Conservation (phyloP, 2,888 invertebrate species). For the Drosophila lutescens region DNA sequence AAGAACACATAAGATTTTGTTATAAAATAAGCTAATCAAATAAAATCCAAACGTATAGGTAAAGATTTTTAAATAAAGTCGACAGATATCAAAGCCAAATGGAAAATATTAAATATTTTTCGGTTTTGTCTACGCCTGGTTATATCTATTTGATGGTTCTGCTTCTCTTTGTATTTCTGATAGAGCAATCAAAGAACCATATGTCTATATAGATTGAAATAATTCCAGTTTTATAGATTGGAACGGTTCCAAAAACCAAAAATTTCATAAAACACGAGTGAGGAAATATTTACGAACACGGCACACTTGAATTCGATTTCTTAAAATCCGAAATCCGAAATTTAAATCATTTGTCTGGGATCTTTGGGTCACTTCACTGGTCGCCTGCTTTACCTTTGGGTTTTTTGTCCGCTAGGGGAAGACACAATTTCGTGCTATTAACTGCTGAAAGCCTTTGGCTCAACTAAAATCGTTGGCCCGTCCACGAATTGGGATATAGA, state of each 20-base stretch:
- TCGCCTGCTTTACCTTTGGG: slow-evolving; percentile 46
- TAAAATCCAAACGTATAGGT: slow-evolving; percentile 49
- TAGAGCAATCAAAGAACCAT: slow-evolving; percentile 62
- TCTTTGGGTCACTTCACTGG: slow-evolving; percentile 19
- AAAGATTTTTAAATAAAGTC: slow-evolving; percentile 33
- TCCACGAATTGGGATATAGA: slow-evolving; percentile 54
- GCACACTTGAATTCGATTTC: slow-evolving; percentile 63
- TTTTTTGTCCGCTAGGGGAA: slow-evolving; percentile 29
- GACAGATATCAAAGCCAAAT: slow-evolving; percentile 42
- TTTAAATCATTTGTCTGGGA: slow-evolving; percentile 7
- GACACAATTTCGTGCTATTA: slow-evolving; percentile 63
- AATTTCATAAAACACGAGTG: slow-evolving; percentile 26
- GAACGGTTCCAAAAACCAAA: slow-evolving; percentile 58
- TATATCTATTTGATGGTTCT: slow-evolving; percentile 26
- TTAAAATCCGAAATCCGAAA: slow-evolving; percentile 3
- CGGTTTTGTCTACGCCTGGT: slow-evolving; percentile 9
- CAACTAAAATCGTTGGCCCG: slow-evolving; percentile 68
- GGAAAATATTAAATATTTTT: slow-evolving; percentile 46
- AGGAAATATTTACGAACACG: slow-evolving; percentile 59
- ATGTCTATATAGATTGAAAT: slow-evolving; percentile 51
- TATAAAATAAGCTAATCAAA: slow-evolving; percentile 64
- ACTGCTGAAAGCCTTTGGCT: slow-evolving; percentile 80
- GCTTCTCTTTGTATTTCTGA: slow-evolving; percentile 20
- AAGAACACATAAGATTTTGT: slow-evolving; percentile 69
- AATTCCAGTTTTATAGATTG: slow-evolving; percentile 65